A percentile compares a stretch with the other conserved stretches of the same genome.
phyloP scores from a whole-genome alignment of 2,888 invertebrate species.

The Timema podura region DNA sequence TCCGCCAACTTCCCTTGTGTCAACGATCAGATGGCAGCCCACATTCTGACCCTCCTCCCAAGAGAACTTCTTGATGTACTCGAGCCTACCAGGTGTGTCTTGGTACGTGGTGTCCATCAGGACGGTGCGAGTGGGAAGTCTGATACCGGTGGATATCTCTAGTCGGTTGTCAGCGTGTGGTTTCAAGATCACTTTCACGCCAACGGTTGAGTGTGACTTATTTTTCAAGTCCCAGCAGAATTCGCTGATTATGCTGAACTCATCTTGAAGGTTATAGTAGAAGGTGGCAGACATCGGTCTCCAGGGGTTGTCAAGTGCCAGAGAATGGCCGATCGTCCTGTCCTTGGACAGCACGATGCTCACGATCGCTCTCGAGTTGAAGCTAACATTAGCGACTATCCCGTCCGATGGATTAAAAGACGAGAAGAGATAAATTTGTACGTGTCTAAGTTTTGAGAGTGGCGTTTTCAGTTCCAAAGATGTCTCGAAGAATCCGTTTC shows the following conservation, averaged over 20 bases:
- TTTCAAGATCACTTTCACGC: slow-evolving; percentile 29
- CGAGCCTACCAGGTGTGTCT: slow-evolving; percentile 26
- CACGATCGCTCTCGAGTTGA: slow-evolving; percentile 22
- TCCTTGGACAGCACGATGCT: slow-evolving; percentile 18
- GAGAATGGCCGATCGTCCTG: slow-evolving; percentile 12
- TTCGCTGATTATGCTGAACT: slow-evolving; percentile 32
- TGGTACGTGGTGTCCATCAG: slow-evolving; percentile 29
- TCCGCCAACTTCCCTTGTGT: slow-evolving; percentile 7
- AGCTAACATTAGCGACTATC: slow-evolving; percentile 17
- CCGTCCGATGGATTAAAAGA: neutral
- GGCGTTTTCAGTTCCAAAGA: slow-evolving; percentile 3
- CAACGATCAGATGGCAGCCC: slow-evolving; percentile 33
- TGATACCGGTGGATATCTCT: slow-evolving; percentile 28
- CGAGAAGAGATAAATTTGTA: neutral
- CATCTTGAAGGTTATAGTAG: slow-evolving; percentile 29
- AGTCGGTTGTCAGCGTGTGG: slow-evolving; percentile 25
- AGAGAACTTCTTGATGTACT: slow-evolving; percentile 32
- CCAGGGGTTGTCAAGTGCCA: slow-evolving; percentile 37
- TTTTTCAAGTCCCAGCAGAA: slow-evolving; percentile 37
- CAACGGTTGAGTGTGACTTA: slow-evolving; percentile 33
- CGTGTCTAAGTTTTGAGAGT: neutral
- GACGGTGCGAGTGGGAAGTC: slow-evolving; percentile 32
- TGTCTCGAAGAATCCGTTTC: neutral
- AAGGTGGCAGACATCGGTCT: slow-evolving; percentile 36
- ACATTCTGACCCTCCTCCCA: slow-evolving; percentile 35